Evolutionary conservation across 2,888 invertebrate genomes (phyloP).

Genomic region (Dynastes maya): DNA sequence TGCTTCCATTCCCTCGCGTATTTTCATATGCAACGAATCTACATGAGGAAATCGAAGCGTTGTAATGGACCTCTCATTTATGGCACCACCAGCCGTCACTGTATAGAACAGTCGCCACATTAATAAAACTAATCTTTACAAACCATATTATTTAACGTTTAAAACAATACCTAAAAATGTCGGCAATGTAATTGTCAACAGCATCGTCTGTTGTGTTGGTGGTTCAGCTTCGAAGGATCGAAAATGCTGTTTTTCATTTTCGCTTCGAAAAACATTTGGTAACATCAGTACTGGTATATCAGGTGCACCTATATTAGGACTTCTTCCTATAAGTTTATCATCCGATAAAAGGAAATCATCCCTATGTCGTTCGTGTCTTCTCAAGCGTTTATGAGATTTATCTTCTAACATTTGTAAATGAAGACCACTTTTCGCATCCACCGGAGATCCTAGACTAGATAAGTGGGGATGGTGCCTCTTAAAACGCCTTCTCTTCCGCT

Average conservation of each 20-base stretch:
- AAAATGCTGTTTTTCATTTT: background rate
- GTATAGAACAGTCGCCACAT: no score
- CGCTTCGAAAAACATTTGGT: conserved; percentile 3
- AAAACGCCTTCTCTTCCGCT: conserved; percentile 28
- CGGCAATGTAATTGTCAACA: conserved; percentile 53
- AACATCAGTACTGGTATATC: conserved; percentile 15
- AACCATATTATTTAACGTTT: background rate
- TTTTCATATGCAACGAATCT: no score
- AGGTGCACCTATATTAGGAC: background rate
- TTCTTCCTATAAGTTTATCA: background rate
- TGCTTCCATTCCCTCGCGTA: no score
- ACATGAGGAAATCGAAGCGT: no score
- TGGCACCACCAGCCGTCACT: no score
- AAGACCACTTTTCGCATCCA: background rate
- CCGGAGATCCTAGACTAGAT: background rate
- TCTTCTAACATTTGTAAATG: background rate
- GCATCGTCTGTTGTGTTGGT: conserved; percentile 34
- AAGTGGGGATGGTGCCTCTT: conserved; percentile 29
- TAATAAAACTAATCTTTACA: no score
- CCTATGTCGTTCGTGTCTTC: background rate
- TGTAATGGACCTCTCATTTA: no score
- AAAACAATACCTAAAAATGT: conserved; percentile 52
- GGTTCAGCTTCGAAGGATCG: background rate
- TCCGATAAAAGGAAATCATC: background rate
- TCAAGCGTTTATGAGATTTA: background rate